Conservation (phyloP, 2,797 vertebrate genomes). For the Molossus alvarezi region DNA sequence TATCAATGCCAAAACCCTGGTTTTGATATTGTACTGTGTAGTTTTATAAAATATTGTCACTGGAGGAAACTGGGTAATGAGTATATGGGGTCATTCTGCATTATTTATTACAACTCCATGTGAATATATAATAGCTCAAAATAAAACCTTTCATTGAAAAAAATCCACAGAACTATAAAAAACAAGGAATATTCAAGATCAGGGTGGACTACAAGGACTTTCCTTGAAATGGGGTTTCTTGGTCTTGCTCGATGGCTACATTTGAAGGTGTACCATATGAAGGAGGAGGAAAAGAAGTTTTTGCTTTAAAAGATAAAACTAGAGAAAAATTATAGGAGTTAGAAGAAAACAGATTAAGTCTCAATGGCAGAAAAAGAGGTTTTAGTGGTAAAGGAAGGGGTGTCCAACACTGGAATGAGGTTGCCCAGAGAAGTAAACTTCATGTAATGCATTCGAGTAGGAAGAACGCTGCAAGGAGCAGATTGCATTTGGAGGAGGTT, state of each 20-base stretch:
- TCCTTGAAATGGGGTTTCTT: neutral
- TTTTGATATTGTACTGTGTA: conserved; percentile 1
- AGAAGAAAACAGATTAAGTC: neutral
- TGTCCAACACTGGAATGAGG: neutral
- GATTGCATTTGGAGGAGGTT: neutral
- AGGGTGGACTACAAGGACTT: neutral
- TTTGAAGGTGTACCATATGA: neutral
- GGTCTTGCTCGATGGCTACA: neutral
- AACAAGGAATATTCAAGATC: neutral
- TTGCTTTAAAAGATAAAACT: neutral
- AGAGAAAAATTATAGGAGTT: neutral
- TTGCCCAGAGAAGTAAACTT: neutral
- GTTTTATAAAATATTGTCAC: neutral
- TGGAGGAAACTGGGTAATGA: neutral
- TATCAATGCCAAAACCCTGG: neutral
- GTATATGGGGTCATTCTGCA: neutral
- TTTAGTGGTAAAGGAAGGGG: neutral
- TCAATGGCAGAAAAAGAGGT: neutral
- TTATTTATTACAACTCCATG: neutral
- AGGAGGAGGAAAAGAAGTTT: conserved; percentile 2
- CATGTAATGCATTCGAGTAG: neutral
- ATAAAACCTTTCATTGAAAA: conserved; percentile 8
- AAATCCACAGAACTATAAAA: conserved; percentile 6
- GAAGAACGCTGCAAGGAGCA: neutral
- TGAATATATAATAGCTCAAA: conserved; percentile 13